Percentiles rank a stretch among this genome's conserved stretches.
These are phyloP conservation scores for Nymphalis polychloros DNA, from an alignment of 2,888 invertebrate genomes.

Conservation along the genomic window DNA sequence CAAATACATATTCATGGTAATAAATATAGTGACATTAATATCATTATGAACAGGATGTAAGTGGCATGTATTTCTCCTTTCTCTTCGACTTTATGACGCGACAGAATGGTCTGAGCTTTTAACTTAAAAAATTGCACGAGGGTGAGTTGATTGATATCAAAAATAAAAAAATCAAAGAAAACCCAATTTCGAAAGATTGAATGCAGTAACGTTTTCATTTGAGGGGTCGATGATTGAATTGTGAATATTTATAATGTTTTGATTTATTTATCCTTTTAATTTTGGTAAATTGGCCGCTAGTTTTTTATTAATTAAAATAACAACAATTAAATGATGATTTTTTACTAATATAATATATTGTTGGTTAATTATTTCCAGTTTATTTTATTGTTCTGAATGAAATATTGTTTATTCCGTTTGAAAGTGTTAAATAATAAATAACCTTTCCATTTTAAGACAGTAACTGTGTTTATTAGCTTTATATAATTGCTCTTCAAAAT, in stretches of 20 bases:
- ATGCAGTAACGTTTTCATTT: slow-evolving; percentile 41
- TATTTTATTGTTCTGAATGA: no score
- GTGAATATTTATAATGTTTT: slow-evolving; percentile 14
- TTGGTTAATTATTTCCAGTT: background rate
- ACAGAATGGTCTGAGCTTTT: slow-evolving; percentile 58
- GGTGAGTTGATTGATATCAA: slow-evolving; percentile 73
- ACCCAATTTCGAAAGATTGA: slow-evolving; percentile 52
- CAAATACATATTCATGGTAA: background rate
- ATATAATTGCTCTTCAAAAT: slow-evolving; percentile 38
- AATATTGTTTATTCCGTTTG: background rate
- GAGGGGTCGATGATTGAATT: slow-evolving; percentile 38
- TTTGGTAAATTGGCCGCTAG: background rate
- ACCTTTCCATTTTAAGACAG: background rate
- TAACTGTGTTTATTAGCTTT: slow-evolving; percentile 34
- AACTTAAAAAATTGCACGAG: slow-evolving; percentile 62
- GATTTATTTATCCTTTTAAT: slow-evolving; percentile 9
- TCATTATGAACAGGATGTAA: slow-evolving; percentile 49
- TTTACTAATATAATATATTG: background rate
- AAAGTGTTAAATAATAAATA: no score
- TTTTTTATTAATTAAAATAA: no score
- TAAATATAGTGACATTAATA: background rate
- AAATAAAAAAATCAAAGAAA: slow-evolving; percentile 61
- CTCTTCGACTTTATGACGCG: slow-evolving; percentile 63
- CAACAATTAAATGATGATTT: no score
- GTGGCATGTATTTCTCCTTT: slow-evolving; percentile 66